A percentile compares a stretch with the other conserved stretches of the same genome.
Conservation (phyloP, 64 coral and sea anemone genomes). For the Porites australiensis region DNA sequence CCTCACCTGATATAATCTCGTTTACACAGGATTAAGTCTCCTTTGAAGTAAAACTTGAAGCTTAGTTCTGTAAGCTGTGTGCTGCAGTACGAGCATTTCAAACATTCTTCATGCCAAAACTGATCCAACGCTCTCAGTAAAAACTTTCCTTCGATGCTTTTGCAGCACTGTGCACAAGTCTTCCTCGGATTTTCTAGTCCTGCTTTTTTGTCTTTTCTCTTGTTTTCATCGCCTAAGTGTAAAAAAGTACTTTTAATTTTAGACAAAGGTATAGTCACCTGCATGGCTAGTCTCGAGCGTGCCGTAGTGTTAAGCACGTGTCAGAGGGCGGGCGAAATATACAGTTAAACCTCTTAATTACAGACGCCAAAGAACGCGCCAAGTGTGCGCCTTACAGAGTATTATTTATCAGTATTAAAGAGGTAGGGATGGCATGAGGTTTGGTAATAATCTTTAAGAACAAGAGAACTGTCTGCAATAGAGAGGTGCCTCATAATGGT, state of each 20-base stretch:
- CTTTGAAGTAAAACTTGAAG: conserved; percentile 79
- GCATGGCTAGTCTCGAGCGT: background rate
- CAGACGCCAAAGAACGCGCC: too few relatives aligned
- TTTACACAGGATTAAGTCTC: conserved; percentile 74
- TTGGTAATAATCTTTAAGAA: too few relatives aligned
- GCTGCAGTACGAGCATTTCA: conserved; percentile 84
- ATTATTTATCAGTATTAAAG: too few relatives aligned
- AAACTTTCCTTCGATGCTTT: conserved; percentile 72
- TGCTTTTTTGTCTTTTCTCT: background rate
- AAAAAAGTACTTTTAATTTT: background rate
- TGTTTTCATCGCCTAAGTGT: conserved; percentile 9
- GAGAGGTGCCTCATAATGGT: too few relatives aligned
- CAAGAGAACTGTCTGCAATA: too few relatives aligned
- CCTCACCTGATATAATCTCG: conserved; percentile 89
- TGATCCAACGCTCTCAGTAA: conserved; percentile 79
- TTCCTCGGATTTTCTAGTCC: background rate
- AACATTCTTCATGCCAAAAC: conserved; percentile 93
- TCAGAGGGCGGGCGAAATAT: too few relatives aligned
- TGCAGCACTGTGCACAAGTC: conserved; percentile 78
- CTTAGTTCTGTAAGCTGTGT: conserved; percentile 69
- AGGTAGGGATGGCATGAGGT: too few relatives aligned
- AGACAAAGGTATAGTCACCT: background rate
- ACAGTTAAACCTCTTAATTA: too few relatives aligned
- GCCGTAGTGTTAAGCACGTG: background rate
- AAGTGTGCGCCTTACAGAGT: too few relatives aligned